These are phyloP conservation scores for Notolabrus celidotus DNA, from an alignment of 2,797 vertebrate genomes.

Conservation along the genomic window DNA sequence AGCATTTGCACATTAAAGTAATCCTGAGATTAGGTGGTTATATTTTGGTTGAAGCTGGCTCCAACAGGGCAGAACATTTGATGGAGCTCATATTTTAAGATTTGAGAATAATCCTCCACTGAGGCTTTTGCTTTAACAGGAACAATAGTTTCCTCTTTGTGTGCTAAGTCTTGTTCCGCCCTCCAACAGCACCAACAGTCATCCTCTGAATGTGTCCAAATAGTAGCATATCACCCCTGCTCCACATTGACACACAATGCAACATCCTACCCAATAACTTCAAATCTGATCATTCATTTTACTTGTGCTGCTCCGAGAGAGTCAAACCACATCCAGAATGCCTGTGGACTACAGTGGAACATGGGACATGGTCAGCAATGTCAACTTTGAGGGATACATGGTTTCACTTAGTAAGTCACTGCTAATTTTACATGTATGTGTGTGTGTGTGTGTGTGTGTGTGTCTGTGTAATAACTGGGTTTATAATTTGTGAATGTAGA, in stretches of 20 bases:
- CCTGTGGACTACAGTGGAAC: slow-evolving; percentile 87
- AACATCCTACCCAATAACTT: slow-evolving; percentile 33
- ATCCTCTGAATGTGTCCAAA: slow-evolving; percentile 38
- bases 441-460: too few species aligned
- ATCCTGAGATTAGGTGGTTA: not conserved
- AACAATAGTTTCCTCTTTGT: slow-evolving; percentile 53
- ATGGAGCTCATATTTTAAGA: not conserved
- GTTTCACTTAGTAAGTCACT: slow-evolving; percentile 85
- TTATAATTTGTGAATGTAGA: too few species aligned
- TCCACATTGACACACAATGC: slow-evolving; percentile 71
- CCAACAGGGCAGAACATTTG: not conserved
- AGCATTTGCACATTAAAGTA: slow-evolving; percentile 5
- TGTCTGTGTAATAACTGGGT: too few species aligned
- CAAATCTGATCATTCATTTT: slow-evolving; percentile 26
- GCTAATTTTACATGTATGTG: not conserved
- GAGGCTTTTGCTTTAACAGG: slow-evolving; percentile 20
- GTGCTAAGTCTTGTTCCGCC: slow-evolving; percentile 47
- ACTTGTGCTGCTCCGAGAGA: slow-evolving; percentile 16
- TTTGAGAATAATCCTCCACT: slow-evolving; percentile 7
- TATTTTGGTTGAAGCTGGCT: not conserved
- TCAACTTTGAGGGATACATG: slow-evolving; percentile 91
- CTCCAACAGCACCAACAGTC: slow-evolving; percentile 22
- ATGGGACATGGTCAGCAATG: slow-evolving; percentile 89
- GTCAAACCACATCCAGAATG: slow-evolving; percentile 74
- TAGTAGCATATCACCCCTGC: slow-evolving; percentile 66